Evolutionary conservation across 2,888 invertebrate species (phyloP).

Genomic region (Tachina grossa): DNA sequence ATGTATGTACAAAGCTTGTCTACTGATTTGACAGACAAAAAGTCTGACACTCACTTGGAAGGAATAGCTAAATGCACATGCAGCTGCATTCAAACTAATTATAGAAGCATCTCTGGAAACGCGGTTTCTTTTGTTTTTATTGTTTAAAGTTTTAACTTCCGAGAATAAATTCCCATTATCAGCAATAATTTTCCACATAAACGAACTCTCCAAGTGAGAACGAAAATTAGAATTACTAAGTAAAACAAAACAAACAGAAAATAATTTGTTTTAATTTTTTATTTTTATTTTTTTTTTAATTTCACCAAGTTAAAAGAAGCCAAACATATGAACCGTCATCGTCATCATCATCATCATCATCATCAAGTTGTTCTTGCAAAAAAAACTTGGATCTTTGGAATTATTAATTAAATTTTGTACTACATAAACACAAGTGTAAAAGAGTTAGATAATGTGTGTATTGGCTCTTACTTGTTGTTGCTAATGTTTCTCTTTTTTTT

Average conservation of each 20-base stretch:
- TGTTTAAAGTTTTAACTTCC: slow-evolving; percentile 15
- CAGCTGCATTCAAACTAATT: too few species aligned
- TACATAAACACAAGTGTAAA: slow-evolving; percentile 41
- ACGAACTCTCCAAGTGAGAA: slow-evolving; percentile 23
- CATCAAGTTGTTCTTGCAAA: background rate
- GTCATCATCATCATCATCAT: background rate
- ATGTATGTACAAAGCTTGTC: background rate
- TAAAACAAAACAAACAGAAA: slow-evolving; percentile 3
- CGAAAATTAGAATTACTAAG: slow-evolving; percentile 19
- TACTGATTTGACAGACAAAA: slow-evolving; percentile 6
- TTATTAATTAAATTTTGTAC: slow-evolving; percentile 33
- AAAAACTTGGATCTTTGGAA: slow-evolving; percentile 34
- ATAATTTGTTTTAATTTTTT: background rate
- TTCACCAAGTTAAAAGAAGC: slow-evolving; percentile 45
- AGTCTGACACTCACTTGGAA: slow-evolving; percentile 1
- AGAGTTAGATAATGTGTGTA: slow-evolving; percentile 34
- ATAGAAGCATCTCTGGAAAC: too few species aligned
- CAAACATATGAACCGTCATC: slow-evolving; percentile 29
- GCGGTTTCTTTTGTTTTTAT: slow-evolving; percentile 3
- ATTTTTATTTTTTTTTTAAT: slow-evolving; percentile 1
- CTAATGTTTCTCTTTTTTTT: slow-evolving; percentile 32
- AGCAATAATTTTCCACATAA: slow-evolving; percentile 54
- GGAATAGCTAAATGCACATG: background rate
- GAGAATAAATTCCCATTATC: slow-evolving; percentile 58
- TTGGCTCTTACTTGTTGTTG: slow-evolving; percentile 23